phyloP scores from a whole-genome alignment of 2,888 invertebrate species.

The Rapana venosa region DNA sequence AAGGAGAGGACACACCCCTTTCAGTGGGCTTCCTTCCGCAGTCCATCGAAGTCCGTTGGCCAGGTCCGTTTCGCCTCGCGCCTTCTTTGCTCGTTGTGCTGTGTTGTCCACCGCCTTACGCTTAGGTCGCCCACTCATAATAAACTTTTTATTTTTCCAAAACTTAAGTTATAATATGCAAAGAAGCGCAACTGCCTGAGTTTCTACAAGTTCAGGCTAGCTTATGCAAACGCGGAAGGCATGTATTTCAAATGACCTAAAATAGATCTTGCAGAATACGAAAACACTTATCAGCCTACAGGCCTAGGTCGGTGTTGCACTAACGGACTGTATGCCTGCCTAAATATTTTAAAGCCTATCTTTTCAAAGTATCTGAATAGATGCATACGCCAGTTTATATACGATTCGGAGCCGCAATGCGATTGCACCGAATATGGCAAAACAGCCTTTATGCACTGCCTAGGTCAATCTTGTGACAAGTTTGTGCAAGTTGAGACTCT shows the following conservation, averaged over 20 bases:
- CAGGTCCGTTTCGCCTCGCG: constrained; percentile 71
- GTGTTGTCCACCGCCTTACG: constrained; percentile 82
- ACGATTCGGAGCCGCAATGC: background rate
- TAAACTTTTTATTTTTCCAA: background rate
- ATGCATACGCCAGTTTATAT: background rate
- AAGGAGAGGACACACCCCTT: constrained; percentile 65
- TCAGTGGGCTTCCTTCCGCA: constrained; percentile 62
- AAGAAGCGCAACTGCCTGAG: no score
- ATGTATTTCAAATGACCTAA: no score
- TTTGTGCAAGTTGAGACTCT: constrained; percentile 17
- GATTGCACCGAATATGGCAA: constrained; percentile 2
- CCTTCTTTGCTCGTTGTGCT: constrained; percentile 66
- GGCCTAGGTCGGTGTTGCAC: no score
- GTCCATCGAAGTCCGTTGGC: constrained; percentile 65
- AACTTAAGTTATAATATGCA: no score
- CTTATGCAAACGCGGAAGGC: no score
- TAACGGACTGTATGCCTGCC: no score
- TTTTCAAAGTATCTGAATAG: no score
- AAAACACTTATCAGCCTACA: no score
- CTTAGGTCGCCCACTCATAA: constrained; percentile 77
- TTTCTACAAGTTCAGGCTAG: no score
- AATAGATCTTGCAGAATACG: no score
- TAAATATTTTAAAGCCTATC: no score
- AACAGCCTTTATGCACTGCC: background rate
- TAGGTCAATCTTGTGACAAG: constrained; percentile 18